Base-by-base conservation (phyloP, 2,797 vertebrate genomes). In the Pelochelys cantorii region DNA sequence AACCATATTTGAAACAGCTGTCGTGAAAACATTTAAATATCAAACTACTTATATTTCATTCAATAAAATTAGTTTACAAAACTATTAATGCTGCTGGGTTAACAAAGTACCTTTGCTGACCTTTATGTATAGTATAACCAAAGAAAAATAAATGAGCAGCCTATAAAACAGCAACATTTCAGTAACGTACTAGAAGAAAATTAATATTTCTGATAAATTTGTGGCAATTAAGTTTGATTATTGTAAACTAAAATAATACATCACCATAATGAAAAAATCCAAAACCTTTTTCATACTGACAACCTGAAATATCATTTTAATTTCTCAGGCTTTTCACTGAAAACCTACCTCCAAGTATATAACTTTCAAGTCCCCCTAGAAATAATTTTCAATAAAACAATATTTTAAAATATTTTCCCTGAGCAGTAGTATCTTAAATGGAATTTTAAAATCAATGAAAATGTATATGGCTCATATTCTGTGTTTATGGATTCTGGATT, bases 371-470 rank as follows among this genome's bases (percentile, higher is more conserved):
- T 90, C n/a, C 25, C 81, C 71, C 2, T 96, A 85, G 84, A 95
- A 96, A 95, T n/a, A 77, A 75, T 91, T 95, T 96, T 97, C 83
- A 94, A 71, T 92, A 85, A 95, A 96, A 88, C 42, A 55, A 59
- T 54, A 53, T 96, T 97, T 95, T 9, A 89, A 92, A 97, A 89
- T 90, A 62, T 89, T 96, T 97, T 95, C 89, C 25, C 23, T 65
- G 89, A 95, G 95, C 92, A 96, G 93, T 81, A 86, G 18, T 92
- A 74, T 83, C n/a, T 92, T 89, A 88, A 90, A 88, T 77, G 57
- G 68, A 96, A 95, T 95, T 94, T 81, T 75, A 97, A 97, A 97
- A 96, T 93, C 34, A 96, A 87, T 96, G 83, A 95, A 93, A 96
- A 93, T 95, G 87, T 97, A 94, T 92, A 94, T 92, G 90, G 79